phyloP scores from a whole-genome alignment of 1,140 invertebrate species.

The Scaptodrosophila lebanonensis region DNA sequence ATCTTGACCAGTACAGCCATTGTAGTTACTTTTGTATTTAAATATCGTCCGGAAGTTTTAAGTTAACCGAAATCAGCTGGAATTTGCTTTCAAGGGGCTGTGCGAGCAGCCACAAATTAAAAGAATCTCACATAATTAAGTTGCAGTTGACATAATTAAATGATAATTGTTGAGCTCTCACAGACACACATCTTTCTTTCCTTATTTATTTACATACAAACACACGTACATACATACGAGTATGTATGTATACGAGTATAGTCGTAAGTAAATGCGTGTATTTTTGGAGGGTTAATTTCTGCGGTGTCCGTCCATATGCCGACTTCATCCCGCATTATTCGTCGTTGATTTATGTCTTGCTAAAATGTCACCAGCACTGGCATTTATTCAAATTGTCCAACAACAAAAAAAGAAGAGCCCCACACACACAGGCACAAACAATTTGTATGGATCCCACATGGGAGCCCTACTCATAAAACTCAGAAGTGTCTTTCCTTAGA shows the following conservation, averaged over 20 bases:
- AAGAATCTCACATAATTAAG: constrained; percentile 71
- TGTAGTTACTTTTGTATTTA: too few relatives aligned
- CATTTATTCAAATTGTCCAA: constrained; percentile 64
- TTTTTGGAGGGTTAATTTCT: constrained; percentile 58
- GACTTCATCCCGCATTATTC: constrained; percentile 69
- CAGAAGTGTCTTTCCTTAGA: constrained; percentile 27
- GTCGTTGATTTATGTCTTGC: constrained; percentile 71
- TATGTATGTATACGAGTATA: not conserved
- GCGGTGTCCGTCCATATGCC: constrained; percentile 51
- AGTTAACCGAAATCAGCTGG: constrained; percentile 59
- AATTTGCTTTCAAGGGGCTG: too few relatives aligned
- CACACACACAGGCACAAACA: not conserved
- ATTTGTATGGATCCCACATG: constrained; percentile 8
- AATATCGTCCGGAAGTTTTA: constrained; percentile 60
- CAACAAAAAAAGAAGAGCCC: constrained; percentile 13
- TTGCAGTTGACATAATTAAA: constrained; percentile 76
- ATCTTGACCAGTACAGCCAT: too few relatives aligned
- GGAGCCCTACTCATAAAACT: constrained; percentile 19
- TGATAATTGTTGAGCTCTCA: constrained; percentile 62
- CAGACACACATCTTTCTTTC: constrained; percentile 29
- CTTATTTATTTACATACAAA: constrained; percentile 18
- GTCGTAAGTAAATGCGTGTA: not conserved
- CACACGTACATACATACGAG: constrained; percentile 1
- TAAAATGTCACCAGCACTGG: constrained; percentile 51
- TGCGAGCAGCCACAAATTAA: constrained; percentile 49